Evolutionary conservation across 2,888 invertebrate species (phyloP), one percentile per base, ranked within the genome.

Genomic region (Empis stercorea): DNA sequence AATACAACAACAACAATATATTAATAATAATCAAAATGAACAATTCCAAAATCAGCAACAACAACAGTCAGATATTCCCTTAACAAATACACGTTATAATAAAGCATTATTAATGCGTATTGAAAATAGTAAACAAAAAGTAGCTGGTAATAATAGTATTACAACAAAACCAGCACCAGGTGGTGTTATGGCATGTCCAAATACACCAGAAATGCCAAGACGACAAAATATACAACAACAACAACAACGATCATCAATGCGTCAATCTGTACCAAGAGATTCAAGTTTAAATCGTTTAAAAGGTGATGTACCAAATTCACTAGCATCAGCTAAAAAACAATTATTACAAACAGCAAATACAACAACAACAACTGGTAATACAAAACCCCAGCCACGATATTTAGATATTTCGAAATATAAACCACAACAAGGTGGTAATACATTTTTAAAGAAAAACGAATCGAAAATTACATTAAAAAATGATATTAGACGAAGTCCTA

Each of bases 71-170:
- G 56, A 61, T 9, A 50, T 45, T 7, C 66, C 67, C 45, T 57
- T 76, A 49, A 70, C 73, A 38, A 75, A 73, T 53, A 78, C 78
- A 60, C 76, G 74, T 49, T 80, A 80, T 56, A 91, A 89, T 63
- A 75, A 86, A 54, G 82, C 84, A n/a, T 73, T 79, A 50, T 75
- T 81, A 61, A 70, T 84, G 70, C 71, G 86, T 40, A 66, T 70
- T 46, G 70, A 70, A 47, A 59, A 66, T 9, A 70, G 68, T 53
- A 70, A 68, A 41, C 66, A 66, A 50, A 62, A 62, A 39, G 66
- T 63, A 1, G 57, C 61, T 17, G 46, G 44, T 45, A 50, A 30
- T 55, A 57, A 2, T 58, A n/a, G 17, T 42, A 42, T 27, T 45
- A 30, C 15, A 32, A 27, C 37, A 38, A 51, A 53, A 42, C 44